Conservation (phyloP, 1,140 invertebrate genomes). For the Fopius arisanus region DNA sequence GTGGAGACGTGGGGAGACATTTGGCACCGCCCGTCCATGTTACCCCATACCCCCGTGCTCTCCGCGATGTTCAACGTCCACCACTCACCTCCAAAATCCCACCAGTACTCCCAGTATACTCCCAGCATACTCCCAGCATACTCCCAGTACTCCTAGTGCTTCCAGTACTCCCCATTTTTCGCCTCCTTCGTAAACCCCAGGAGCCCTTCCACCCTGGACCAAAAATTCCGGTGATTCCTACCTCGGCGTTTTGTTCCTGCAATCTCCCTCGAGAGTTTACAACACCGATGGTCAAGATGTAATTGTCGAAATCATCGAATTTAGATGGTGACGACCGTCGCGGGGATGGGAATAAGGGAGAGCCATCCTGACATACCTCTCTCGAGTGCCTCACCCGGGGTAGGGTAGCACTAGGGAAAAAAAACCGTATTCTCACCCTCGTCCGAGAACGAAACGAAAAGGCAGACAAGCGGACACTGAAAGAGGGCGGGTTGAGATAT, state of each 20-base stretch:
- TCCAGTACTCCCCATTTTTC: background rate
- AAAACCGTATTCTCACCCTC: conserved; percentile 45
- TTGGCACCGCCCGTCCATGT: conserved; percentile 52
- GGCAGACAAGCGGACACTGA: conserved; percentile 27
- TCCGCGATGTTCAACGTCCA: conserved; percentile 26
- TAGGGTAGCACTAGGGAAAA: conserved; percentile 4
- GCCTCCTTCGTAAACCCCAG: conserved; percentile 10
- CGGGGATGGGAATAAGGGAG: too few species aligned
- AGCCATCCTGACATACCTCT: too few species aligned
- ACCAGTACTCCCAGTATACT: background rate
- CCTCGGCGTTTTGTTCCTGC: background rate
- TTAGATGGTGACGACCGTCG: background rate
- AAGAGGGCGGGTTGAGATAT: conserved; percentile 49
- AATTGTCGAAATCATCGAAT: conserved; percentile 56
- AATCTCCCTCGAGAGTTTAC: conserved; percentile 33
- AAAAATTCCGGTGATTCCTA: background rate
- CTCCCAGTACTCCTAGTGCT: too few species aligned
- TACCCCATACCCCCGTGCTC: conserved; percentile 48
- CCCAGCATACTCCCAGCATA: too few species aligned
- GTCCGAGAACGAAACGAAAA: conserved; percentile 24
- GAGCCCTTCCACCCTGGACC: background rate
- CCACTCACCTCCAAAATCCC: conserved; percentile 27
- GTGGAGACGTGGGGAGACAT: conserved; percentile 54
- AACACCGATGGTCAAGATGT: conserved; percentile 46
- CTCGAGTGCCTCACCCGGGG: background rate